A percentile compares a stretch with the other conserved stretches of the same genome.
Evolutionary conservation across 2,113 vertebrate species (phyloP).

Genomic region (Rutilus rutilus): DNA sequence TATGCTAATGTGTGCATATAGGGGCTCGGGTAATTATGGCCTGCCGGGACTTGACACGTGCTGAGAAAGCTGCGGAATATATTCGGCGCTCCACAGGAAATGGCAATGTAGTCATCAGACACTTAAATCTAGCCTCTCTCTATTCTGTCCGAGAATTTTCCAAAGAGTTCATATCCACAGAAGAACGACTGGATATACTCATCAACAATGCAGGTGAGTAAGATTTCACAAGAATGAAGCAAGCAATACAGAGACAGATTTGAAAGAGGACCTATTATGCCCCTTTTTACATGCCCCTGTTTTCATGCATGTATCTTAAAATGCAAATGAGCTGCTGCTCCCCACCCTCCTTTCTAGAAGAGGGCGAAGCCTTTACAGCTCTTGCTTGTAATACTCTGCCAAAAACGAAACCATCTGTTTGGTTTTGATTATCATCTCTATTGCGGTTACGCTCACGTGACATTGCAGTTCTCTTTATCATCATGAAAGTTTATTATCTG

Average conservation of each 20-base stretch:
- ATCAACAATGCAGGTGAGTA: constrained; percentile 77
- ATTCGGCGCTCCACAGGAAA: constrained; percentile 69
- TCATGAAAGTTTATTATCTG: too few relatives aligned
- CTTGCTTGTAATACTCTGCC: too few relatives aligned
- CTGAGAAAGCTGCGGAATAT: constrained; percentile 64
- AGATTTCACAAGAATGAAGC: not conserved
- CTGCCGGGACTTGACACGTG: constrained; percentile 73
- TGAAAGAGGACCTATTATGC: not conserved
- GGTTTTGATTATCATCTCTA: too few relatives aligned
- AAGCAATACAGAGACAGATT: not conserved
- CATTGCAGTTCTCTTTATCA: too few relatives aligned
- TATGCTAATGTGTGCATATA: constrained; percentile 36
- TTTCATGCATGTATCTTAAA: too few relatives aligned
- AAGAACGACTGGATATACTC: constrained; percentile 75
- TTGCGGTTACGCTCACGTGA: too few relatives aligned
- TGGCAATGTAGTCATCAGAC: constrained; percentile 71
- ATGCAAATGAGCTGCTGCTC: too few relatives aligned
- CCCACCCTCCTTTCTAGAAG: too few relatives aligned
- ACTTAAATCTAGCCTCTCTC: constrained; percentile 72
- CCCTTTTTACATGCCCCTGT: too few relatives aligned
- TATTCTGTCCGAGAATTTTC: constrained; percentile 71
- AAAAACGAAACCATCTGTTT: too few relatives aligned
- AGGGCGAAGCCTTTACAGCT: too few relatives aligned
- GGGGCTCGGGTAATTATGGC: constrained; percentile 76
- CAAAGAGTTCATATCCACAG: constrained; percentile 69